Evolutionary conservation across 2,888 invertebrate species (phyloP).

Genomic region (Seira musarum): DNA sequence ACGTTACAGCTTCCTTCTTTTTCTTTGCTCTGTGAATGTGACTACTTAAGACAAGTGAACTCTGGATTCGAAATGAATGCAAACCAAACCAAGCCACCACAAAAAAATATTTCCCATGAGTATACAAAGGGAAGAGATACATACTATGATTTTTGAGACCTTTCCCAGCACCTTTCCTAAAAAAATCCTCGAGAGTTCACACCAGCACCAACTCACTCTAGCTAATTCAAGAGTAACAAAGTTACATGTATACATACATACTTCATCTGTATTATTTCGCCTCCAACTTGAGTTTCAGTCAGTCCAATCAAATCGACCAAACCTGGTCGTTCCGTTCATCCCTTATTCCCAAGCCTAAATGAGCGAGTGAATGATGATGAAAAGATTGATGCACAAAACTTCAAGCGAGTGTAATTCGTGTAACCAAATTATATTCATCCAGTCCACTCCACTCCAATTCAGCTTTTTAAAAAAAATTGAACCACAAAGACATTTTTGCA

Average conservation of each 20-base stretch:
- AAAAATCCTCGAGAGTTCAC: conserved; percentile 10
- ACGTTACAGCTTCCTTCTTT: too few relatives aligned
- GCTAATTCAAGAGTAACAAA: too few relatives aligned
- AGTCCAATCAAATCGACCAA: conserved; percentile 34
- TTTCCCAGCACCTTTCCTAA: conserved; percentile 50
- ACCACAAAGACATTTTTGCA: conserved; percentile 33
- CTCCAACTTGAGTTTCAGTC: conserved; percentile 13
- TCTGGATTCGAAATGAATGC: too few relatives aligned
- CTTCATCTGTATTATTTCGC: neutral
- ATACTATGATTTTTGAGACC: conserved; percentile 49
- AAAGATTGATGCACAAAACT: conserved; percentile 19
- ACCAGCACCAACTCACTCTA: conserved; percentile 14
- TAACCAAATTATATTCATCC: neutral
- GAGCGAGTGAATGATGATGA: conserved; percentile 13
- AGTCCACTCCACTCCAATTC: neutral
- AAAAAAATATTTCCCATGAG: conserved; percentile 57
- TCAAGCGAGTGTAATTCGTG: conserved; percentile 11
- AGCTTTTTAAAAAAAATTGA: neutral
- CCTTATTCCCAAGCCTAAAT: neutral
- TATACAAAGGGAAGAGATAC: conserved; percentile 18
- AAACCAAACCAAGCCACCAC: conserved; percentile 34
- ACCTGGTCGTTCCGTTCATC: too few relatives aligned
- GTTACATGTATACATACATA: neutral
- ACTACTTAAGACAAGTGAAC: too few relatives aligned
- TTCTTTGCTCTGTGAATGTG: too few relatives aligned